Percentiles rank a stretch among this genome's conserved stretches.
These are phyloP conservation scores for Halesus radiatus DNA, from an alignment of 1,140 invertebrate species.

Conservation along the genomic window DNA sequence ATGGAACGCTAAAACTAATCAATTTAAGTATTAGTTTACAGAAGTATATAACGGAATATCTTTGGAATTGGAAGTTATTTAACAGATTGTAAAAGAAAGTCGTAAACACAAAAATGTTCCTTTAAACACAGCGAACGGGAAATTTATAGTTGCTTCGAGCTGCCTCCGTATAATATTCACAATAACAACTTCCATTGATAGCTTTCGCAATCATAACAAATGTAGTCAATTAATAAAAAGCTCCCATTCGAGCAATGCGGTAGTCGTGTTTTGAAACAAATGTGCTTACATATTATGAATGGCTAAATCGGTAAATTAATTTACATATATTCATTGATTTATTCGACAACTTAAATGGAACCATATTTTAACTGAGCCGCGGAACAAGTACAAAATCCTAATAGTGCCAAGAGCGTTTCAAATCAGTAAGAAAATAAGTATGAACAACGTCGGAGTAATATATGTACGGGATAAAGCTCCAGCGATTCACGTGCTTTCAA, in stretches of 20 bases:
- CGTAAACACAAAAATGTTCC: too few species aligned
- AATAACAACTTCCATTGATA: too few species aligned
- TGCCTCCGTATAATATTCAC: too few species aligned
- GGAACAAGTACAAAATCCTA: neutral
- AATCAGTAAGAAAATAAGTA: slow-evolving; percentile 24
- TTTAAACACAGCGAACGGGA: too few species aligned
- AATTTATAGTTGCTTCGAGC: too few species aligned
- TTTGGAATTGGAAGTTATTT: too few species aligned
- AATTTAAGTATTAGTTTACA: too few species aligned
- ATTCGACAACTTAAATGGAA: slow-evolving; percentile 45
- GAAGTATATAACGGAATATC: too few species aligned
- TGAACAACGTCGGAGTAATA: slow-evolving; percentile 6
- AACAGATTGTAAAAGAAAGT: too few species aligned
- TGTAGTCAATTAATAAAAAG: neutral
- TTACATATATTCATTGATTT: slow-evolving; percentile 53
- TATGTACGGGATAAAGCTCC: neutral
- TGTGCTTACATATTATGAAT: neutral
- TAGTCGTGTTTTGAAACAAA: neutral
- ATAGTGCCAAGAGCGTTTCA: slow-evolving; percentile 12
- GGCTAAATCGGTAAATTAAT: slow-evolving; percentile 36
- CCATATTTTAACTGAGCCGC: slow-evolving; percentile 43
- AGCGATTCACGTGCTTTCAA: neutral
- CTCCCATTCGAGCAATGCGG: neutral
- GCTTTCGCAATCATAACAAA: neutral
- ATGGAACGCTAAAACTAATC: too few species aligned